Conservation (phyloP, 2,888 invertebrate genomes). For the Andricus quercusramuli region DNA sequence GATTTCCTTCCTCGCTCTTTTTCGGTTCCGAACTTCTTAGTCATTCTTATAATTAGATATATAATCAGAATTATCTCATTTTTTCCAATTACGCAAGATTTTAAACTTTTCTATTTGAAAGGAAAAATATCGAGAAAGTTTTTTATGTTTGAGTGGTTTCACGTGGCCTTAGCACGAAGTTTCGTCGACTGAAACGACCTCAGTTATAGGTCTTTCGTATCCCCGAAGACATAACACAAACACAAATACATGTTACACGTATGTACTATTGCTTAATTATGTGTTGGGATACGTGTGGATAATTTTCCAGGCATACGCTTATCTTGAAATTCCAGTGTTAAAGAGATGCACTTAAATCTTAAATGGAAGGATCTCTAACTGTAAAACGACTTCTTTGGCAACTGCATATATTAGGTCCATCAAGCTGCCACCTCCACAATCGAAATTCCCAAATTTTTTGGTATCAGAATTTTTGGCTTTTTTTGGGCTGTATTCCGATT, state of each 20-base stretch:
- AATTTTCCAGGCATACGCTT: slow-evolving; percentile 5
- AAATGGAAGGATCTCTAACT: slow-evolving; percentile 13
- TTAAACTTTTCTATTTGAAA: neutral
- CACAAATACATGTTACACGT: neutral
- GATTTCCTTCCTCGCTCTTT: neutral
- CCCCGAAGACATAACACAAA: slow-evolving; percentile 10
- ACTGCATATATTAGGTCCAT: neutral
- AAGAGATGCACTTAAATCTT: neutral
- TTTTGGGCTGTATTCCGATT: no score
- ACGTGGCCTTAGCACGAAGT: slow-evolving; percentile 46
- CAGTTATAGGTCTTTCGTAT: slow-evolving; percentile 38
- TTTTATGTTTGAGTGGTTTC: slow-evolving; percentile 21
- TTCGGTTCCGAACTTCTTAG: neutral
- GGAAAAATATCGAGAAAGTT: neutral
- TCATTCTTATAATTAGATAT: neutral
- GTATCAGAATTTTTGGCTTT: no score
- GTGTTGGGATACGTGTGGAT: slow-evolving; percentile 1
- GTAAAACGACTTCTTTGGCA: slow-evolving; percentile 2
- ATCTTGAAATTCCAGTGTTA: slow-evolving; percentile 2
- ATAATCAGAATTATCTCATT: neutral
- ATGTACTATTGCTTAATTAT: neutral
- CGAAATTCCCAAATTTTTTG: no score
- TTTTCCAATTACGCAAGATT: neutral
- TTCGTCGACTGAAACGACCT: slow-evolving; percentile 47
- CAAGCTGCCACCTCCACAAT: no score